Evolutionary conservation across 2,797 vertebrate genomes (phyloP).

Genomic region (Poecilia wingei): DNA sequence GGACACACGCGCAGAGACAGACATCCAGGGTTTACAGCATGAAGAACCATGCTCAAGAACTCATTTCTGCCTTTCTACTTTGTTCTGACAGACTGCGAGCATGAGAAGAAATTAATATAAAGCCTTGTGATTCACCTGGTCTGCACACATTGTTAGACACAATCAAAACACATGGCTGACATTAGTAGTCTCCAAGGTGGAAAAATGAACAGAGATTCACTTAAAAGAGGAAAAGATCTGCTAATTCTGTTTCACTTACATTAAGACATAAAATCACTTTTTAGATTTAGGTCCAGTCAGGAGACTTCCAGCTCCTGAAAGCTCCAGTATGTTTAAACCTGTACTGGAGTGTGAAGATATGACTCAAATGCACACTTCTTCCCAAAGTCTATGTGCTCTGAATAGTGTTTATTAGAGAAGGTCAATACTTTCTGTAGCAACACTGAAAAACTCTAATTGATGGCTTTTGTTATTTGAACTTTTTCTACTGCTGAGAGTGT

Average conservation of each 20-base stretch:
- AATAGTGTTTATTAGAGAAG: neutral
- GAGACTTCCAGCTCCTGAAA: neutral
- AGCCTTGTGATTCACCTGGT: neutral
- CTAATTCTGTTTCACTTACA: neutral
- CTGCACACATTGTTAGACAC: neutral
- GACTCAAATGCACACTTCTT: neutral
- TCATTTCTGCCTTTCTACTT: neutral
- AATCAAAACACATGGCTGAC: neutral
- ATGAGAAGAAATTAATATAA: constrained; percentile 2
- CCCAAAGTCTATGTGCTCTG: neutral
- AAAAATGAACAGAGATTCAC: neutral
- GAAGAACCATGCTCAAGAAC: neutral
- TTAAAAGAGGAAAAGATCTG: neutral
- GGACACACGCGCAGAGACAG: constrained; percentile 14
- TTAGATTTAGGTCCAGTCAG: neutral
- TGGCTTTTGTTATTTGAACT: neutral
- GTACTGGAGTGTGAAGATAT: neutral
- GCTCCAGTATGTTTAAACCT: neutral
- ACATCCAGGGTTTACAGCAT: constrained; percentile 1
- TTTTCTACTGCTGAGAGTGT: neutral
- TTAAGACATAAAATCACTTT: neutral
- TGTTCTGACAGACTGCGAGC: neutral
- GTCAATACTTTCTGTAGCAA: neutral
- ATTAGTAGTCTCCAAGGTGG: neutral
- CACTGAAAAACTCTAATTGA: neutral